Base-by-base conservation (phyloP, 2,113 vertebrate genomes). In the Nesogale talazaci region DNA sequence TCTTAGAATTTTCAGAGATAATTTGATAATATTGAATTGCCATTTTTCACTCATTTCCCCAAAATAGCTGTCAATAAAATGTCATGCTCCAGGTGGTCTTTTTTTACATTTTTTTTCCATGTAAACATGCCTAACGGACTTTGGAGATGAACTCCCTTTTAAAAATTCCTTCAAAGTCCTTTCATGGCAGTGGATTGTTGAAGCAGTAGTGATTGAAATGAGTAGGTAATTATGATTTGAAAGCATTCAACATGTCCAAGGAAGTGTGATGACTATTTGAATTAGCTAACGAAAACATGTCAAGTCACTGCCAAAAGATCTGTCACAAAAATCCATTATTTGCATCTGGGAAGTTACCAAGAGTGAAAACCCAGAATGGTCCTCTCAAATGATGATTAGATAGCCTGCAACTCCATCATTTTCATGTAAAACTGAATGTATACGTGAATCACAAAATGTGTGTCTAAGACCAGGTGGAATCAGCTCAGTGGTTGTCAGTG, bases 201-300 rank as follows among this genome's bases (percentile, higher is more conserved):
- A 94, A 92, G 93, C 72, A 83, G 82, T 92, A 87, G 23, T 93
- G 84, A 96, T 31, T 97, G 94, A 97, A 97, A 97, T 96, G 91
- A 96, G 89, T 88, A 88, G 86, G 95, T 96, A 97, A 96, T 95
- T 96, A 94, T 93, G 65, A 83, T 88, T 93, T 97, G 96, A 97
- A 96, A 97, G 94, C 94, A 96, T 97, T 97, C 96, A 96, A 77
- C 90, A 86, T 90, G 93, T 86, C 85, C 95, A 92, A 90, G 91
- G 93, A 98, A 97, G 95, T 97, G 93, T 97, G 89, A 97, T 97
- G 96, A 95, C 94, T 96, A 89, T 56, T 97, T 90, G 92, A 97
- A 97, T 97, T 97, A 97, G 96, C 96, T 97, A 96, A 96, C 70
- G 36, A 96, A 97, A 97, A 97, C 93, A 97, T 95, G 94, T 96